A percentile compares a stretch with the other conserved stretches of the same genome.
Conservation (phyloP, 2,888 invertebrate genomes). For the Notodonta ziczac region DNA sequence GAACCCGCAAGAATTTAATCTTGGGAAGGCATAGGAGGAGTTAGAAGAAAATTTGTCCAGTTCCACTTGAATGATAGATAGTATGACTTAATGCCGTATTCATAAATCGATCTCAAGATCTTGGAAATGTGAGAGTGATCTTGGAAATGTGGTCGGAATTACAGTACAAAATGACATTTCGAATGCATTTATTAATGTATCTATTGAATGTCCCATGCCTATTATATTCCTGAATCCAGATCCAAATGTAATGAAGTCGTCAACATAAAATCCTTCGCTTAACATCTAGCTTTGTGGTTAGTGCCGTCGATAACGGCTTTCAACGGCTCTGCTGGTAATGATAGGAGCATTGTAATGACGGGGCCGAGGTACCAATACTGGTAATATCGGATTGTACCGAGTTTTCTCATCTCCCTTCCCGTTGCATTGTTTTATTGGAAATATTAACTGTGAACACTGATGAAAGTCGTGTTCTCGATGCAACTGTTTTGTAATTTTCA, state of each 20-base stretch:
- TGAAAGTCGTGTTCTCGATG: conserved; percentile 22
- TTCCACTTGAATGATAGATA: no score
- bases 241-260: background rate
- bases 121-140: no score
- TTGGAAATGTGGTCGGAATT: no score
- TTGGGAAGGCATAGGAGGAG: no score
- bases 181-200: no score
- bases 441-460: conserved; percentile 6
- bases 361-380: conserved; percentile 38
- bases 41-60: no score
- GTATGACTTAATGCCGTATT: no score
- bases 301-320: conserved; percentile 59
- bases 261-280: conserved; percentile 24
- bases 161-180: no score
- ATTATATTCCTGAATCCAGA: background rate
- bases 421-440: conserved; percentile 27
- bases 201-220: no score
- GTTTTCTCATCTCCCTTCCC: conserved; percentile 40
- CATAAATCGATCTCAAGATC: no score
- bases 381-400: conserved; percentile 41
- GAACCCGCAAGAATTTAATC: no score
- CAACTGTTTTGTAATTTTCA: conserved; percentile 13
- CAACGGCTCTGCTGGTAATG: conserved; percentile 63
- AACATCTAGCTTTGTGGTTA: conserved; percentile 33
- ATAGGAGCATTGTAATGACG: conserved; percentile 68